Evolutionary conservation across 2,888 invertebrate species (phyloP), one percentile per base, ranked within the genome.

Genomic region (Pilophorus perplexus): DNA sequence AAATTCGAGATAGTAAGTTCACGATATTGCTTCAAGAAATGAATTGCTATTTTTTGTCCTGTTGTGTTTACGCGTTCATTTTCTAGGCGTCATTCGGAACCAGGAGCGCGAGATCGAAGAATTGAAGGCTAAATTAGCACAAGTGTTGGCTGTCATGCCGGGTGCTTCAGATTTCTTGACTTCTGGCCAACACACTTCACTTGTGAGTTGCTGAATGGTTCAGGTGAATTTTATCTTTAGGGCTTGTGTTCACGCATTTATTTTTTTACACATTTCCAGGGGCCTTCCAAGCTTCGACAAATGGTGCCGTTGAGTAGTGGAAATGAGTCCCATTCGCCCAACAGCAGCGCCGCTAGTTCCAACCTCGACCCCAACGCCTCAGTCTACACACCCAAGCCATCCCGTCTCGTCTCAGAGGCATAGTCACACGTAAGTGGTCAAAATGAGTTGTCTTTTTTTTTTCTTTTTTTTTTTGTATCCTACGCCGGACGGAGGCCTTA

Each of bases 91-190:
- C 74, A 86, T 93, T 77, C 83, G 87, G 73, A 84, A 85, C 72
- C 91, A 91, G 79, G 94, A 95, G 74, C 90, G 90, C 75, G 94
- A 95, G 79, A 88, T 96, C 72, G 89, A 89, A 73, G 91, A 93
- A 76, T 82, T 96, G 73, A 94, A 94, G 77, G 84, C 87, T 68
- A 90, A 90, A 80, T 88, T 92, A 77, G 93, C 93, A 69, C 95
- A 96, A 80, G 87, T 95, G 76, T 80, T 96, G 78, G 95, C 95
- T 23, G 90, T 95, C 71, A 90, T 93, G 90, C 90, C 91, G 55
- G 81, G 84, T 71, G 88, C 89, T 75, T 80, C 83, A 16, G 69
- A 68, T 25, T 67, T 68, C 64, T 59, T 66, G 66, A 50, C 66
- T 62, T 44, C 62, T 20, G 48, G 62, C 16, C 48, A 46, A 28